Conservation (phyloP, 2,797 vertebrate genomes). For the Galago senegalensis region DNA sequence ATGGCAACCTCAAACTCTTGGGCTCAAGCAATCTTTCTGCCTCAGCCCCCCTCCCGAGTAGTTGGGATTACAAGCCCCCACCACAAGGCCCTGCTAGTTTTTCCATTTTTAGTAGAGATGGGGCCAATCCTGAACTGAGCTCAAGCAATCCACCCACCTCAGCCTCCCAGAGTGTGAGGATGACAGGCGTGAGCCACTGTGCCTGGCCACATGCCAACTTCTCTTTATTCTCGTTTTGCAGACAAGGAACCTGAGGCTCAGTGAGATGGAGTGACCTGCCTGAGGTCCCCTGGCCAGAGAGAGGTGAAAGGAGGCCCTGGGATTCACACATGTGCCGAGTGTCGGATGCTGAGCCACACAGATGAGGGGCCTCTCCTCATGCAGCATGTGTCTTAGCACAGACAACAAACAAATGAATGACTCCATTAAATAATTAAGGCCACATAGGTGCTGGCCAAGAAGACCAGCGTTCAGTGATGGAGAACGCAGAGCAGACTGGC, state of each 20-base stretch:
- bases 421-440: accelerated
- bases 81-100: too few relatives aligned
- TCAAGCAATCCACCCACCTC: too few relatives aligned
- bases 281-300: accelerated
- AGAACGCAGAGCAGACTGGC: background rate
- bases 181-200: too few relatives aligned
- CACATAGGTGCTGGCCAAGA: accelerated
- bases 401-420: accelerated
- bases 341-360: accelerated
- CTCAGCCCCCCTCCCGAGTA: too few relatives aligned
- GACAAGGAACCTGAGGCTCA: background rate
- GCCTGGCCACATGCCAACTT: accelerated
- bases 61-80: too few relatives aligned
- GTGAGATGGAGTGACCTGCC: background rate
- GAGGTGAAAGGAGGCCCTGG: accelerated
- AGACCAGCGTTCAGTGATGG: accelerated
- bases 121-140: too few relatives aligned
- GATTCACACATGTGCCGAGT: accelerated
- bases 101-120: too few relatives aligned
- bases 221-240: background rate
- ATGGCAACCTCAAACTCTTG: too few relatives aligned
- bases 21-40: too few relatives aligned
- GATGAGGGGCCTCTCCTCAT: accelerated
- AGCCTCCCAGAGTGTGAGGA: too few relatives aligned
- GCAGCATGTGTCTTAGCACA: background rate